Conservation (phyloP, 2,888 invertebrate species). For the Archips crataeganus region DNA sequence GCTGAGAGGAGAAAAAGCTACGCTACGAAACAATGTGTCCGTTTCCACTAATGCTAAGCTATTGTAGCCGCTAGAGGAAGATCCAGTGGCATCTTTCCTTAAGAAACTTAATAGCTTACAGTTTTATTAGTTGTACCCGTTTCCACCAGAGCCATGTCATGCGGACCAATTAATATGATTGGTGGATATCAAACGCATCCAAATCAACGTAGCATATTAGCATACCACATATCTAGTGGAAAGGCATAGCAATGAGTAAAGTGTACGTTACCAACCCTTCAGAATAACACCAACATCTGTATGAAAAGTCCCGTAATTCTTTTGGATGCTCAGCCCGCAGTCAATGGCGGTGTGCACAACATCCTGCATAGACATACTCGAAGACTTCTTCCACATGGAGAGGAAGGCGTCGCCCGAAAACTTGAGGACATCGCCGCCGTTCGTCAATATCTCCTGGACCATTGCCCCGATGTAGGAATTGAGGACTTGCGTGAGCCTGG, state of each 20-base stretch:
- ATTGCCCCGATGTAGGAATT: slow-evolving; percentile 90
- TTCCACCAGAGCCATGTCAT: no score
- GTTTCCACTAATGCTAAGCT: no score
- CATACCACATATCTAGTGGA: background rate
- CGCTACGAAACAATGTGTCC: no score
- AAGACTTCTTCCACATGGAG: slow-evolving; percentile 87
- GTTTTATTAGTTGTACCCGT: no score
- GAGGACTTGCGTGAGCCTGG: slow-evolving; percentile 88
- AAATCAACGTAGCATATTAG: no score
- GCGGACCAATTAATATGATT: no score
- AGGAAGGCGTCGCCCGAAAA: slow-evolving; percentile 89
- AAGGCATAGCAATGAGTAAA: background rate
- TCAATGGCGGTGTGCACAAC: slow-evolving; percentile 88
- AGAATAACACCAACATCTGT: slow-evolving; percentile 87
- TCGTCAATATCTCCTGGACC: slow-evolving; percentile 88
- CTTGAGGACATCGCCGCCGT: slow-evolving; percentile 88
- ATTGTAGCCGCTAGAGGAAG: no score
- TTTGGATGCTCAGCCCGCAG: slow-evolving; percentile 88
- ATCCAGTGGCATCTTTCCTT: no score
- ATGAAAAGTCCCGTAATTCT: slow-evolving; percentile 86
- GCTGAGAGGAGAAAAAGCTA: no score
- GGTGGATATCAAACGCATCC: no score
- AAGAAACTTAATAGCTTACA: no score
- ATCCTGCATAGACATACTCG: slow-evolving; percentile 84
- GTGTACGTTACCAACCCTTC: slow-evolving; percentile 72